phyloP scores from a whole-genome alignment of 2,888 invertebrate genomes.

The Mimumesa dahlbomi region DNA sequence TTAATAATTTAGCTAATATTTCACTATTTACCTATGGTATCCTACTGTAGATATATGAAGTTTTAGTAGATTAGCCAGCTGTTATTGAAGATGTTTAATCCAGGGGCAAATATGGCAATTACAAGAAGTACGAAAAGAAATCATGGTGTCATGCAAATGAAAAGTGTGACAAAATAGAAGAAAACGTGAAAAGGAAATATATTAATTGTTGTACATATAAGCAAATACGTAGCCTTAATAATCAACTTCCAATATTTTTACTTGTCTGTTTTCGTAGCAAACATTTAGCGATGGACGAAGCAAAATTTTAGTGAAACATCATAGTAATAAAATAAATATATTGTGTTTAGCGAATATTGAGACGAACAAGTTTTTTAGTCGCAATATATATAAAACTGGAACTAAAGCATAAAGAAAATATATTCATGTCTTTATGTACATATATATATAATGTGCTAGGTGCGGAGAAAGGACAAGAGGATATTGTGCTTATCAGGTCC shows the following conservation, averaged over 20 bases:
- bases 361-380: conserved; percentile 9
- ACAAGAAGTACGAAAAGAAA: conserved; percentile 31
- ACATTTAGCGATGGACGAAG: too few species aligned
- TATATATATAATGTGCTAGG: conserved; percentile 54
- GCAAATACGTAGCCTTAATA: conserved; percentile 13
- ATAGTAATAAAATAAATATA: too few species aligned
- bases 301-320: too few species aligned
- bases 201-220: conserved; percentile 15
- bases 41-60: conserved; percentile 38
- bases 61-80: conserved; percentile 49
- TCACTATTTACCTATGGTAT: conserved; percentile 56
- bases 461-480: conserved; percentile 66
- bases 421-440: conserved; percentile 16
- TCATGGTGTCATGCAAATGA: conserved; percentile 38
- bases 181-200: neutral
- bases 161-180: conserved; percentile 9
- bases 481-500: conserved; percentile 66
- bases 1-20: conserved; percentile 10
- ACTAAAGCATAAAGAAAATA: conserved; percentile 11
- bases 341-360: neutral
- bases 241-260: too few species aligned
- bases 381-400: conserved; percentile 18
- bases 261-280: too few species aligned
- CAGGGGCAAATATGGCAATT: conserved; percentile 39
- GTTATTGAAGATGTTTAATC: conserved; percentile 44